These are phyloP conservation scores for Atherinomorus stipes DNA, from an alignment of 2,113 vertebrate genomes.

Conservation along the genomic window DNA sequence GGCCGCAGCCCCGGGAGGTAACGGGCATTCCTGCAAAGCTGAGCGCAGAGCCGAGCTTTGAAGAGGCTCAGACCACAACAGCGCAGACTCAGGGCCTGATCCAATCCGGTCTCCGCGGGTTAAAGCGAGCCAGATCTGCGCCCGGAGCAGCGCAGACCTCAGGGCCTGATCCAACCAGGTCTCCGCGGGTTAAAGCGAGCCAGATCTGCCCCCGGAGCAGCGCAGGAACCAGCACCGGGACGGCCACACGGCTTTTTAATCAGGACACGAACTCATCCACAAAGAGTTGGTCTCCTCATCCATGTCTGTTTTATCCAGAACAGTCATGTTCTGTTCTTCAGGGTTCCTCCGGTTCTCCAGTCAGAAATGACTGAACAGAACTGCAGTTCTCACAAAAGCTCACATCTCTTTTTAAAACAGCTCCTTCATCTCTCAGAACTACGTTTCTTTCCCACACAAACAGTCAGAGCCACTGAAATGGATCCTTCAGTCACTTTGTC, in stretches of 20 bases:
- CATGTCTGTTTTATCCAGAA: no score
- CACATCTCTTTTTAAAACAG: no score
- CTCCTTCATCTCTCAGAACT: no score
- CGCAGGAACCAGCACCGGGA: neutral
- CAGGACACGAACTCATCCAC: no score
- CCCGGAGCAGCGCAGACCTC: slow-evolving; percentile 15
- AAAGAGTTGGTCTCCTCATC: no score
- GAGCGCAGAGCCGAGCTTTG: slow-evolving; percentile 48
- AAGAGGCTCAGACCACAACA: slow-evolving; percentile 63
- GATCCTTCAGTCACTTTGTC: no score
- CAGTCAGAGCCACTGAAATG: no score
- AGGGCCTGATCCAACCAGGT: neutral
- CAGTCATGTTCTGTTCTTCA: no score
- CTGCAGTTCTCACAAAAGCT: no score
- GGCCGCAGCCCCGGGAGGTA: slow-evolving; percentile 48
- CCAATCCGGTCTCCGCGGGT: slow-evolving; percentile 41
- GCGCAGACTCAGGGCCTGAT: slow-evolving; percentile 36
- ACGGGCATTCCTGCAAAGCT: slow-evolving; percentile 66
- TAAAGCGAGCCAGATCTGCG: slow-evolving; percentile 26
- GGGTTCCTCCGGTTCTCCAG: no score
- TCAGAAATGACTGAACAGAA: no score
- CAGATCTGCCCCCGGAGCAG: slow-evolving; percentile 30
- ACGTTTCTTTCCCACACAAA: no score
- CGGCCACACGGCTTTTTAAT: neutral
- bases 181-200: slow-evolving; percentile 25